Conservation (phyloP, 2,888 invertebrate genomes). For the Venustoraphidia nigricollis region DNA sequence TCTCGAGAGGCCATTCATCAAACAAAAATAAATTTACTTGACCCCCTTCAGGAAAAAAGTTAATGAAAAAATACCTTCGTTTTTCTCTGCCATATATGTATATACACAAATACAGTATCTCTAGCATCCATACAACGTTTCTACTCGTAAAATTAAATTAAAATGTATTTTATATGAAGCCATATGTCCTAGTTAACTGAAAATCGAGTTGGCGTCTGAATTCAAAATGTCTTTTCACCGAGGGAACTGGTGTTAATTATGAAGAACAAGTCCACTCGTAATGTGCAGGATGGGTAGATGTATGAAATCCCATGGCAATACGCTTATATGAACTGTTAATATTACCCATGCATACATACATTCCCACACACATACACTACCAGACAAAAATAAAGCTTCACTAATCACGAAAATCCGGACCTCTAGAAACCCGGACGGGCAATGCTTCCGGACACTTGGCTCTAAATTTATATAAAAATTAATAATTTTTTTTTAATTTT, state of each 20-base stretch:
- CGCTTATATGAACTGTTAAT: neutral
- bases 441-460: too few species aligned
- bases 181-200: slow-evolving; percentile 23
- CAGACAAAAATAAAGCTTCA: too few species aligned
- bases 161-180: slow-evolving; percentile 24
- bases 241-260: slow-evolving; percentile 44
- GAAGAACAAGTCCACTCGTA: slow-evolving; percentile 39
- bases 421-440: too few species aligned
- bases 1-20: slow-evolving; percentile 13
- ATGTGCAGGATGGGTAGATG: slow-evolving; percentile 11
- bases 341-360: neutral
- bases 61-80: slow-evolving; percentile 1
- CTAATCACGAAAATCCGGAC: too few species aligned
- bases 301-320: neutral
- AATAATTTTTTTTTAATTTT: too few species aligned
- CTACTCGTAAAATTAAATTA: slow-evolving; percentile 21
- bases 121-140: neutral
- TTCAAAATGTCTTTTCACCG: slow-evolving; percentile 20
- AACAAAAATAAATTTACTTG: slow-evolving; percentile 2
- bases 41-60: neutral
- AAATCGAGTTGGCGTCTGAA: slow-evolving; percentile 14
- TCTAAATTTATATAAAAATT: too few species aligned
- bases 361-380: neutral
- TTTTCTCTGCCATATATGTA: too few species aligned
- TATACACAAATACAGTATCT: too few species aligned